Conservation (phyloP, 2,113 vertebrate species). For the Clarias batrachus region DNA sequence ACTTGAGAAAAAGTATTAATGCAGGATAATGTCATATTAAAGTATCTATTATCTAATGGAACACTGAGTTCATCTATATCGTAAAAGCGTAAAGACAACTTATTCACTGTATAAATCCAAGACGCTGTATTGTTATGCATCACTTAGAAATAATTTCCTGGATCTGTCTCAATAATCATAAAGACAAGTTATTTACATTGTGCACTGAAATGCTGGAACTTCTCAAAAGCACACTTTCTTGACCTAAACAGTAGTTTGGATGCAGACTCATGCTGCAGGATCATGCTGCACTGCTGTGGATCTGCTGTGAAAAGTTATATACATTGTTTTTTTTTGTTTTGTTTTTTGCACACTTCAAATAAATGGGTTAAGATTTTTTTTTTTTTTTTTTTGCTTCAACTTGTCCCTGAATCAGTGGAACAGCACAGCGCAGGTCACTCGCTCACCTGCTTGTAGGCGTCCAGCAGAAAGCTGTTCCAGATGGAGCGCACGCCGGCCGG, state of each 20-base stretch:
- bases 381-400: neutral
- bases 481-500: constrained; percentile 90
- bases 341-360: neutral
- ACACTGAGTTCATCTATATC: neutral
- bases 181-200: neutral
- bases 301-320: no score
- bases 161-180: neutral
- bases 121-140: neutral
- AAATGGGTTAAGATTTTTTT: no score
- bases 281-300: no score
- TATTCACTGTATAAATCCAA: neutral
- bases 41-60: neutral
- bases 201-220: neutral
- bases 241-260: no score
- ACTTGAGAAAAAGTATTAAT: neutral
- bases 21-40: neutral
- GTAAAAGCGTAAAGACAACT: neutral
- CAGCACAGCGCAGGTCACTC: neutral
- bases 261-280: no score
- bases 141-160: neutral
- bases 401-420: no score
- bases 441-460: constrained; percentile 92
- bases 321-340: no score
- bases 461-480: constrained; percentile 95
- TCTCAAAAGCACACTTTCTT: neutral